Evolutionary conservation across 2,113 vertebrate genomes (phyloP).

Genomic region (Polypterus bichir): DNA sequence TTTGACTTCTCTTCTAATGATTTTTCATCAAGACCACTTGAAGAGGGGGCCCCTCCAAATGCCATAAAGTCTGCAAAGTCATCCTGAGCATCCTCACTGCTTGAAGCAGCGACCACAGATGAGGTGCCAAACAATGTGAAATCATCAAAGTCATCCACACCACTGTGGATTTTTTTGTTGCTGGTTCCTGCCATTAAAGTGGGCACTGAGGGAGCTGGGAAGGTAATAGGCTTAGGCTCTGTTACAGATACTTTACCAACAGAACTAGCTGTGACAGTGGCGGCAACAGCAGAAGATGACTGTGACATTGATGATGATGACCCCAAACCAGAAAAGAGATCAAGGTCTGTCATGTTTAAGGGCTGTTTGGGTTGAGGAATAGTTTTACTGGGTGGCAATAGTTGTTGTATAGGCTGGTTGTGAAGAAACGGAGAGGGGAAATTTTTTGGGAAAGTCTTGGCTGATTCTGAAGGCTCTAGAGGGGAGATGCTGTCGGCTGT

Average conservation of each 20-base stretch:
- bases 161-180: constrained; percentile 37
- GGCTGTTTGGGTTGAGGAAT: constrained; percentile 56
- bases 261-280: constrained; percentile 13
- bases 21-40: constrained; percentile 34
- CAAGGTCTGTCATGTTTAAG: constrained; percentile 79
- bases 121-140: constrained; percentile 82
- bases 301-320: constrained; percentile 21
- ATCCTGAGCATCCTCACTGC: constrained; percentile 48
- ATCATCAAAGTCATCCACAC: constrained; percentile 79
- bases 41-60: constrained; percentile 60
- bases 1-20: constrained; percentile 40
- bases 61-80: constrained; percentile 97
- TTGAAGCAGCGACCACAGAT: constrained; percentile 32
- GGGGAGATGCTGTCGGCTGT: constrained; percentile 88
- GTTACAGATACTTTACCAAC: no score
- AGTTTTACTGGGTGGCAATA: constrained; percentile 38
- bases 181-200: constrained; percentile 26
- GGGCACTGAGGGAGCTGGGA: constrained; percentile 31
- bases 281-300: constrained; percentile 23
- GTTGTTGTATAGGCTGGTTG: constrained; percentile 66
- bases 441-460: constrained; percentile 65
- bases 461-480: constrained; percentile 70
- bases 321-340: constrained; percentile 72
- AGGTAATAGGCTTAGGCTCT: constrained; percentile 37
- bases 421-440: constrained; percentile 56